Evolutionary conservation across 2,113 vertebrate genomes (phyloP).

Genomic region (Myotis lucifugus): DNA sequence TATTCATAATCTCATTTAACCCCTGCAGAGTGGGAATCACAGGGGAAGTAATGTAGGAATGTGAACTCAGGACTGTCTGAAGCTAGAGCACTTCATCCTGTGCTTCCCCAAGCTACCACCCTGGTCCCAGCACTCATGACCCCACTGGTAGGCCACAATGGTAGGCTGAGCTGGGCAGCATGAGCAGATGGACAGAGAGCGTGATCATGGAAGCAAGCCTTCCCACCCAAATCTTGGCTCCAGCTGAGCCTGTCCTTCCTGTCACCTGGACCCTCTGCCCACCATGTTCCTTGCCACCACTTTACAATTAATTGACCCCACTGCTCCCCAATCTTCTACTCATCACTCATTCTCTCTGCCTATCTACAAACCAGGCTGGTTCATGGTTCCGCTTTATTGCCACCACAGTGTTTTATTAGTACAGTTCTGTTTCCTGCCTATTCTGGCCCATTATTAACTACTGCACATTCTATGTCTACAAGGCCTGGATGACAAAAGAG

Average conservation of each 20-base stretch:
- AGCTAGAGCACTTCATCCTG: not conserved
- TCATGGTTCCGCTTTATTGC: not conserved
- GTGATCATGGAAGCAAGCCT: not conserved
- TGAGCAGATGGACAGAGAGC: not conserved
- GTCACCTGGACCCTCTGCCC: too few species aligned
- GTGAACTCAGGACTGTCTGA: not conserved
- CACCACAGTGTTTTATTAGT: not conserved
- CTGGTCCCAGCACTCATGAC: not conserved
- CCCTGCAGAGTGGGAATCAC: not conserved
- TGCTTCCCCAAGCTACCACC: not conserved
- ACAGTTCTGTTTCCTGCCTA: not conserved
- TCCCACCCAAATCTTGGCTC: not conserved
- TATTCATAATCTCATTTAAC: not conserved
- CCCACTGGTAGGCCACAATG: not conserved
- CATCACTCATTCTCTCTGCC: not conserved
- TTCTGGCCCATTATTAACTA: not conserved
- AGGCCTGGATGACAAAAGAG: not conserved
- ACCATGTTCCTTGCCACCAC: not conserved
- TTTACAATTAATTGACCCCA: not conserved
- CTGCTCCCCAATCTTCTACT: not conserved
- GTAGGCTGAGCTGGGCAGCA: not conserved
- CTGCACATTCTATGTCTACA: not conserved
- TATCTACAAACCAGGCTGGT: not conserved
- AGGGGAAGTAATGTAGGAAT: not conserved
- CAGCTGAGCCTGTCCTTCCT: not conserved